Evolutionary conservation across 2,113 vertebrate species (phyloP).

Genomic region (Motacilla alba): DNA sequence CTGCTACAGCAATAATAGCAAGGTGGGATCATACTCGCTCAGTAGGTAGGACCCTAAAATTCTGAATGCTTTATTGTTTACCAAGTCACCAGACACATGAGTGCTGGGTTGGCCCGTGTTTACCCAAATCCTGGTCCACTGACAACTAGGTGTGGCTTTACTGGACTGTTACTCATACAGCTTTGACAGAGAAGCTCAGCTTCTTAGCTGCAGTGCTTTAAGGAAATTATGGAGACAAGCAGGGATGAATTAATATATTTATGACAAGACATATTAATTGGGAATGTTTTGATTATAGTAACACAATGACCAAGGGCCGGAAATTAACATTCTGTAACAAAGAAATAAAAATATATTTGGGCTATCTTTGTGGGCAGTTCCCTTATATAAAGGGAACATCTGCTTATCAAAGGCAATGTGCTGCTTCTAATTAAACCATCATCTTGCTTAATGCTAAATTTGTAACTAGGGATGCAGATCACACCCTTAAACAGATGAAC

Average conservation of each 20-base stretch:
- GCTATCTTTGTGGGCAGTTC: slow-evolving; percentile 32
- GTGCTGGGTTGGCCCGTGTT: slow-evolving; percentile 56
- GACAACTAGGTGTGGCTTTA: slow-evolving; percentile 66
- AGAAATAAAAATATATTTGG: slow-evolving; percentile 35
- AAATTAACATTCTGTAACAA: slow-evolving; percentile 64
- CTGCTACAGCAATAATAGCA: slow-evolving; percentile 44
- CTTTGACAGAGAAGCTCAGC: slow-evolving; percentile 56
- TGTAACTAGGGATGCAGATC: slow-evolving; percentile 64
- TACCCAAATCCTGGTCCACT: slow-evolving; percentile 57
- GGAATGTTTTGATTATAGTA: slow-evolving; percentile 37
- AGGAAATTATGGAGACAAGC: slow-evolving; percentile 9
- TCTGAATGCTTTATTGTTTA: slow-evolving; percentile 65
- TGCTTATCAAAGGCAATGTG: slow-evolving; percentile 63
- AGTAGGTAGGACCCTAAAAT: slow-evolving; percentile 47
- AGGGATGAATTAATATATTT: slow-evolving; percentile 34
- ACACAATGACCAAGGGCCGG: slow-evolving; percentile 48
- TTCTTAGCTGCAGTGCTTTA: slow-evolving; percentile 23
- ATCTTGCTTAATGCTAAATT: slow-evolving; percentile 69
- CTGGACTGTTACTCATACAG: slow-evolving; percentile 46
- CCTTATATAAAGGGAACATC: slow-evolving; percentile 71
- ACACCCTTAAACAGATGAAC: slow-evolving; percentile 54
- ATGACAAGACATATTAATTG: slow-evolving; percentile 37
- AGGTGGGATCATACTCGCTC: slow-evolving; percentile 42
- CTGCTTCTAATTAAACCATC: slow-evolving; percentile 73
- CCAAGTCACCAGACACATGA: slow-evolving; percentile 42